These are phyloP conservation scores for Apteryx mantelli DNA, from an alignment of 2,113 vertebrate species.

Conservation along the genomic window DNA sequence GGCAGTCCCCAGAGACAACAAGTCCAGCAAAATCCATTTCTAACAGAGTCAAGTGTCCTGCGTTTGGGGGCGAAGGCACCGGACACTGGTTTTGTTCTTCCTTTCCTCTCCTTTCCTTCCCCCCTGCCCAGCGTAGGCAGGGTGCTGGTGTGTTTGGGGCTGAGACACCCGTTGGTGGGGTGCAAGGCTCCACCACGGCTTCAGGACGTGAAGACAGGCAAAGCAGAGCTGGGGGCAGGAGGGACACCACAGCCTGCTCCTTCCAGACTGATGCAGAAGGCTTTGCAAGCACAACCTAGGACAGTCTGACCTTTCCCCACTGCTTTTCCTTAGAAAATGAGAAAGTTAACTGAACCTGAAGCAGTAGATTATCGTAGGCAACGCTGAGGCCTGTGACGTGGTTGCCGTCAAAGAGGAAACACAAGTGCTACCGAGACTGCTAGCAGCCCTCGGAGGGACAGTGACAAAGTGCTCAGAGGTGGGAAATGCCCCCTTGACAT, in stretches of 20 bases:
- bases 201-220: not conserved
- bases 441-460: not conserved
- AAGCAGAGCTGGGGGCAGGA: not conserved
- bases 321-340: not conserved
- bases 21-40: not conserved
- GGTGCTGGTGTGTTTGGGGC: not conserved
- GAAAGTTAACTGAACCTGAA: slow-evolving; percentile 36
- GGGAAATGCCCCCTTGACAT: not conserved
- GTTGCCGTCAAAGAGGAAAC: not conserved
- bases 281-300: not conserved
- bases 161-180: not conserved
- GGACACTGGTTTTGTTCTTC: not conserved
- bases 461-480: not conserved
- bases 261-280: not conserved
- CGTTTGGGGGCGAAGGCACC: not conserved
- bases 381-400: not conserved
- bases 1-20: not conserved
- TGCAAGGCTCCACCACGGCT: not conserved
- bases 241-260: not conserved
- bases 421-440: not conserved
- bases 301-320: slow-evolving; percentile 31
- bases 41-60: not conserved
- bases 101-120: not conserved
- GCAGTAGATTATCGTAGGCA: not conserved
- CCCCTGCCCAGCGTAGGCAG: too few relatives aligned